Evolutionary conservation across 2,888 invertebrate genomes (phyloP), one percentile per base, ranked within the genome.

Genomic region (Baccha elongata): DNA sequence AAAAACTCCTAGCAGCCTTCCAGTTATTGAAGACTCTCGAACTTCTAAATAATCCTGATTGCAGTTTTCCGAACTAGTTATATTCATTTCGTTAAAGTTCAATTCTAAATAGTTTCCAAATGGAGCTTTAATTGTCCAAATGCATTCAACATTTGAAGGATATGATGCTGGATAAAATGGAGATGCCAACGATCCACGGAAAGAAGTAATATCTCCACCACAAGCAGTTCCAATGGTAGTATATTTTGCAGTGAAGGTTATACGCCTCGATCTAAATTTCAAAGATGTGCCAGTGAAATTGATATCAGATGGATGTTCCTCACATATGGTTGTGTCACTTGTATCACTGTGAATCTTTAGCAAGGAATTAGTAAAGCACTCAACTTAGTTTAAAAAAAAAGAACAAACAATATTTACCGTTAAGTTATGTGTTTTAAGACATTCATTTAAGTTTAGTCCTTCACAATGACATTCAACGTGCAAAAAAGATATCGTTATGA

Each of bases 21-120:
- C 97, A 8, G 90, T 90, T 0, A 92, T 91, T 86, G 92, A 90
- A 3, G 91, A 88, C 91, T 95, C 93, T 37, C 97, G 93, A 64
- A 98, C 92, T 92, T 98, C 98, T 19, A 98, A 90, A 88, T 95
- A 98, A 90, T 98, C 98, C 48, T 93, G 92, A 87, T 95, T 94
- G 88, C 98, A 99, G 85, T 93, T 92, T 2, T 94, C 94, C 11
- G 95, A 95, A 11, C 91, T 88, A 73, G 94, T 93, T 78, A 98
- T 88, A 84, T 95, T 92, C 86, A 98, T 93, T 15, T 91, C 89
- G 83, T 92, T 91, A 88, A 98, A 96, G 13, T 91, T 91, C 1
- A 98, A 85, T 62, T 92, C 92, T 11, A 96, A 91, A 86, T 90
- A 92, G 88, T 95, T 97, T 17, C 98, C 97, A 21, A 93, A 92